These are phyloP conservation scores for Aphrophora alni DNA, from an alignment of 2,888 invertebrate genomes.

Conservation along the genomic window DNA sequence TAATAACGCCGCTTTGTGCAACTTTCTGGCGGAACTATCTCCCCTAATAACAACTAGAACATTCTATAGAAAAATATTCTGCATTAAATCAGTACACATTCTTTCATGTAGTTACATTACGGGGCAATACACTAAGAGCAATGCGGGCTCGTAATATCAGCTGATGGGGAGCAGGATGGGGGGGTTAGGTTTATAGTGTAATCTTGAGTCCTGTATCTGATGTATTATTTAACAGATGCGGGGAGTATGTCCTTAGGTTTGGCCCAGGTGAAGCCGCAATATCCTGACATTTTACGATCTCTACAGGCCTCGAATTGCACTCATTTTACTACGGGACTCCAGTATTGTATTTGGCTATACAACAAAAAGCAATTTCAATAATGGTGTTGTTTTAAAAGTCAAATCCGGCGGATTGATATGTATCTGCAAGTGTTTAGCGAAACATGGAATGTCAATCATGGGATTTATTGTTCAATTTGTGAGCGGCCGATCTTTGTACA, in stretches of 20 bases:
- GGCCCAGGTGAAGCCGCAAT: conserved; percentile 2
- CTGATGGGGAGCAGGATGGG: too few relatives aligned
- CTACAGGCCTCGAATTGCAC: not conserved
- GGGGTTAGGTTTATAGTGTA: not conserved
- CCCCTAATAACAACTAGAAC: too few relatives aligned
- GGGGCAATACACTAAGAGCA: too few relatives aligned
- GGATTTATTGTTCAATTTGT: not conserved
- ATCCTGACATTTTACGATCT: not conserved
- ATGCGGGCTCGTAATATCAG: too few relatives aligned
- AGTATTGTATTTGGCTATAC: not conserved
- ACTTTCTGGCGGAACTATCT: too few relatives aligned
- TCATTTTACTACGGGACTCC: not conserved
- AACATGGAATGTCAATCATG: not conserved
- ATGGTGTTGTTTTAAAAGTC: conserved; percentile 9
- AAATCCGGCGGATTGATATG: conserved; percentile 1
- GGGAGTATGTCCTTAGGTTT: not conserved
- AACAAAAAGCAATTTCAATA: conserved; percentile 6
- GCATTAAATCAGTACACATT: too few relatives aligned
- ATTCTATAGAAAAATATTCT: too few relatives aligned
- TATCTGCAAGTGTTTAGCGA: not conserved
- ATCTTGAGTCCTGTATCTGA: not conserved
- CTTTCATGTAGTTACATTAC: too few relatives aligned
- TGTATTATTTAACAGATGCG: not conserved
- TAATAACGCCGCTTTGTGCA: too few relatives aligned
- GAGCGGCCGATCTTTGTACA: not conserved